Conservation (phyloP, 2,888 invertebrate species). For the Eupithecia vulgata region DNA sequence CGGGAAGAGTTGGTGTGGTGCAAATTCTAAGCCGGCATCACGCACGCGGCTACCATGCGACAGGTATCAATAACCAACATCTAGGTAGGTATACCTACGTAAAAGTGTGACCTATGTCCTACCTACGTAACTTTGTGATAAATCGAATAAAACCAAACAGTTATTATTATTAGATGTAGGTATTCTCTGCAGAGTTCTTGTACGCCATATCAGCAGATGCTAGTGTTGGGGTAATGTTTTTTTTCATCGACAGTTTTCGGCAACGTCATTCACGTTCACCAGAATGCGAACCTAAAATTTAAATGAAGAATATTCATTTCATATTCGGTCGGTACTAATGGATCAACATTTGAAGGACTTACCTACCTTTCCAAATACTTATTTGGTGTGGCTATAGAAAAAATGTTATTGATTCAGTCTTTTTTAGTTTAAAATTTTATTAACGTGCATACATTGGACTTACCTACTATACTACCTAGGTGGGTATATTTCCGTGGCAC, state of each 20-base stretch:
- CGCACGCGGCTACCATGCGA: too few species aligned
- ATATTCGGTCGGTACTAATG: too few species aligned
- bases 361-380: too few species aligned
- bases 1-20: too few species aligned
- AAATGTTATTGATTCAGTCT: neutral
- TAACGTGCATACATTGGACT: neutral
- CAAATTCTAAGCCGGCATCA: too few species aligned
- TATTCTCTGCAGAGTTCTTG: conserved; percentile 47
- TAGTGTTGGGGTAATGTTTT: conserved; percentile 59
- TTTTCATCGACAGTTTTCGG: conserved; percentile 47
- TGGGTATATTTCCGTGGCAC: neutral
- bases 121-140: neutral
- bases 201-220: conserved; percentile 62
- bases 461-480: too few species aligned
- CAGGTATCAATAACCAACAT: too few species aligned
- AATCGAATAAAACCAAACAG: conserved; percentile 34
- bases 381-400: neutral
- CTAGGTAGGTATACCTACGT: too few species aligned
- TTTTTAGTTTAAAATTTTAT: neutral
- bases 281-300: neutral
- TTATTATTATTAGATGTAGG: conserved; percentile 33
- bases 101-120: neutral
- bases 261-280: neutral
- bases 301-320: neutral
- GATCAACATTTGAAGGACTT: too few species aligned